A percentile compares a stretch with the other conserved stretches of the same genome.
These are phyloP conservation scores for Bombus terrestris DNA, from an alignment of 1,140 invertebrate genomes.

Conservation along the genomic window DNA sequence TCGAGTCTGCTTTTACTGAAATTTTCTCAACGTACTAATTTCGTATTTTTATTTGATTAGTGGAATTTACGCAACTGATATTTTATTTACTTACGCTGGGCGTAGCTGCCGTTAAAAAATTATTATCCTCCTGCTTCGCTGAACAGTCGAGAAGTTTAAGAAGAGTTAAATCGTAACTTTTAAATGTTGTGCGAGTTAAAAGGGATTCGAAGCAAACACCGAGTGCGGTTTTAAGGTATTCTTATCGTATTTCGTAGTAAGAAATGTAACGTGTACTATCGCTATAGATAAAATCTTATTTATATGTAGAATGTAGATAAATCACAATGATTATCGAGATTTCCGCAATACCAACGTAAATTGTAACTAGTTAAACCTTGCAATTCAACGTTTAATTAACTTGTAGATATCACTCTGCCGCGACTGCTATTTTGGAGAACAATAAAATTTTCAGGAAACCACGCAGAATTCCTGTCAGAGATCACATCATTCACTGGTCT, in stretches of 20 bases:
- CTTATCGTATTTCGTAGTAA: no score
- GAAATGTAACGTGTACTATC: no score
- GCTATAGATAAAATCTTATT: no score
- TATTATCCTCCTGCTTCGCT: no score
- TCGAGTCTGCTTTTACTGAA: neutral
- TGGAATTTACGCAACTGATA: neutral
- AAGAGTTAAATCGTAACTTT: neutral
- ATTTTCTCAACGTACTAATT: neutral
- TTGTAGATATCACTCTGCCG: neutral
- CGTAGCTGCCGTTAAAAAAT: neutral
- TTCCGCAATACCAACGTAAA: neutral
- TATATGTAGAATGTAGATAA: no score
- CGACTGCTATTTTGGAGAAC: no score
- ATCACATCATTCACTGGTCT: neutral
- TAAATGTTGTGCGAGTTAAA: neutral
- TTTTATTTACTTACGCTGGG: neutral
- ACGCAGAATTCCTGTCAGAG: neutral
- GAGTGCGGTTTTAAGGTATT: no score
- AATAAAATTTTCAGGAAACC: conserved; percentile 20
- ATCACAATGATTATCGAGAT: no score
- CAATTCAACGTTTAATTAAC: conserved; percentile 23
- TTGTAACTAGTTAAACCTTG: neutral
- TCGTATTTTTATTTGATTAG: neutral
- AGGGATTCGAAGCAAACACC: no score
- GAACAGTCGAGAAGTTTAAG: neutral